Evolutionary conservation across 2,113 vertebrate species (phyloP).

Genomic region (Callorhinus ursinus): DNA sequence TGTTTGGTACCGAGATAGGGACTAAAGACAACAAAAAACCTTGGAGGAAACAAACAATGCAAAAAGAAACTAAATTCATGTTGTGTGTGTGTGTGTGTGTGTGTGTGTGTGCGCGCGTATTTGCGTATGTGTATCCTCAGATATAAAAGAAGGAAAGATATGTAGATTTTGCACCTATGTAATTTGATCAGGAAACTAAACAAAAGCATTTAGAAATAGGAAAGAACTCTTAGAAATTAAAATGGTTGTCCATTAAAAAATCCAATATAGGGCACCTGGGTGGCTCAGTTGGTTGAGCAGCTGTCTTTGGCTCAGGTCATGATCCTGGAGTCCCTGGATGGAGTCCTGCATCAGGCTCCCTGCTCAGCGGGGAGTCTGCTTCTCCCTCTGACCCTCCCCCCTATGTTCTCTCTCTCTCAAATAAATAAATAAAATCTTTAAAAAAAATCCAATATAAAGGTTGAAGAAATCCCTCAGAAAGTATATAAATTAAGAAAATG

Average conservation of each 20-base stretch:
- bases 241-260: not conserved
- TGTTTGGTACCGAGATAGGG: not conserved
- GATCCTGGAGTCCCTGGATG: no score
- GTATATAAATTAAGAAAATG: not conserved
- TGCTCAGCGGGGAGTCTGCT: no score
- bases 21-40: not conserved
- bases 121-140: not conserved
- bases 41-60: not conserved
- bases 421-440: no score
- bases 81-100: not conserved
- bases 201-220: not conserved
- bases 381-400: no score
- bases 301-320: no score
- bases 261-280: not conserved
- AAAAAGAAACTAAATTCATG: not conserved
- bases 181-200: not conserved
- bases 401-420: no score
- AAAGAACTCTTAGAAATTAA: conserved; percentile 13
- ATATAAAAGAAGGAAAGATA: conserved; percentile 1
- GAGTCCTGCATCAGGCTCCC: no score
- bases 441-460: not conserved
- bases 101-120: not conserved
- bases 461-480: not conserved
- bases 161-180: not conserved
- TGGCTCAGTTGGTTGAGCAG: no score